Conservation (phyloP, 2,797 vertebrate genomes). For the Rhinichthys osculus region DNA sequence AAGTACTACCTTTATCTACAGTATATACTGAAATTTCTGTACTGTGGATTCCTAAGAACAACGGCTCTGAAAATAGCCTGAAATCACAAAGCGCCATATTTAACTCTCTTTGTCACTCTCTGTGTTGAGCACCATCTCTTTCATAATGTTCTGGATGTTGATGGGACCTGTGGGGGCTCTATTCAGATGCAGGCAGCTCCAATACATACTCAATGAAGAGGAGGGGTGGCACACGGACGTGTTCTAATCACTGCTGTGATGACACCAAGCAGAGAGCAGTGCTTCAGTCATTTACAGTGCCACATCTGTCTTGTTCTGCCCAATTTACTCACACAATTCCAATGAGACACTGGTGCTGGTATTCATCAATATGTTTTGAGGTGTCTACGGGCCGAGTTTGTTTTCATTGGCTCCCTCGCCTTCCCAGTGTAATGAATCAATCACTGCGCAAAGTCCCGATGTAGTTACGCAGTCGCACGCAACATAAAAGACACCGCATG, state of each 20-base stretch:
- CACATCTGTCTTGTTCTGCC: slow-evolving; percentile 81
- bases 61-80: slow-evolving; percentile 4
- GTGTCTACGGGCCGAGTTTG: slow-evolving; percentile 27
- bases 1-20: background rate
- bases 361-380: slow-evolving; percentile 73
- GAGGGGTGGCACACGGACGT: slow-evolving; percentile 76
- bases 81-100: slow-evolving; percentile 67
- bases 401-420: slow-evolving; percentile 61
- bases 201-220: slow-evolving; percentile 78
- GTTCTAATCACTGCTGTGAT: slow-evolving; percentile 80
- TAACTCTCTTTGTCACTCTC: slow-evolving; percentile 64
- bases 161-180: slow-evolving; percentile 79
- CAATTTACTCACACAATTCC: slow-evolving; percentile 78
- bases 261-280: slow-evolving; percentile 80
- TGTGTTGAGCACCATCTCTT: slow-evolving; percentile 43
- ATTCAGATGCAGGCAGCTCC: slow-evolving; percentile 77
- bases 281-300: slow-evolving; percentile 82
- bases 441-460: slow-evolving; percentile 50
- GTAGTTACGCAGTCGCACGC: slow-evolving; percentile 14
- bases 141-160: slow-evolving; percentile 78
- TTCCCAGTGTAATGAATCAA: slow-evolving; percentile 70
- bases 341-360: slow-evolving; percentile 68
- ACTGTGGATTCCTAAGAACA: background rate
- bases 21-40: background rate
- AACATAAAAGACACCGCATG: slow-evolving; percentile 23